Conservation (phyloP, 53 echinoderm and acorn worm genomes). For the Holothuria scabra region DNA sequence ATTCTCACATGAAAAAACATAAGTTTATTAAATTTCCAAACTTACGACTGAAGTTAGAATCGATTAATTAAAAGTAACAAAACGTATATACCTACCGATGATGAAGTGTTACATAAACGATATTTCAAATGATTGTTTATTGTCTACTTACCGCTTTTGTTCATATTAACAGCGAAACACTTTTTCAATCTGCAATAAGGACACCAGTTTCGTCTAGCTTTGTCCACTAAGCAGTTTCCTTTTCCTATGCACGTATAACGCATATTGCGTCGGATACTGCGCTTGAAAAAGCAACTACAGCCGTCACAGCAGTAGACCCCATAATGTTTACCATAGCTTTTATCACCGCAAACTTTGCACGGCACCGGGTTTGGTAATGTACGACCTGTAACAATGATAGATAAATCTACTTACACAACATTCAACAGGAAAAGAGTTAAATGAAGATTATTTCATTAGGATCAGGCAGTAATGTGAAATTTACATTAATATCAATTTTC, state of each 20-base stretch:
- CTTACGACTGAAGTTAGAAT: too few relatives aligned
- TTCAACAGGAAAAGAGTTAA: too few relatives aligned
- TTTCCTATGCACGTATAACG: constrained; percentile 97
- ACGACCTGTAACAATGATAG: constrained; percentile 61
- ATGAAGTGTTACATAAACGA: too few relatives aligned
- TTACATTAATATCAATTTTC: too few relatives aligned
- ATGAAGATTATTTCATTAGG: too few relatives aligned
- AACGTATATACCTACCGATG: too few relatives aligned
- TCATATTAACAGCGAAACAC: constrained; percentile 98
- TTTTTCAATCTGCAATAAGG: constrained; percentile 95
- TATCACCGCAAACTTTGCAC: constrained; percentile 93
- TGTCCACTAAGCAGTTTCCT: constrained; percentile 95
- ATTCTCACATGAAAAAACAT: too few relatives aligned
- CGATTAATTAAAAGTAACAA: too few relatives aligned
- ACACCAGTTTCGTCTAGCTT: constrained; percentile 96
- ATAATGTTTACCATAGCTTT: constrained; percentile 99
- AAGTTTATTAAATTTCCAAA: too few relatives aligned
- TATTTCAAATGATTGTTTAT: too few relatives aligned
- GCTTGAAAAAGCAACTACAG: constrained; percentile 97
- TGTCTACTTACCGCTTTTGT: constrained; percentile 82
- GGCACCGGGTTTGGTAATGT: constrained; percentile 95
- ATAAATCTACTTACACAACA: neutral
- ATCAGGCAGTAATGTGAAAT: too few relatives aligned
- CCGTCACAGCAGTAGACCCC: constrained; percentile 99
- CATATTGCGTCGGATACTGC: constrained; percentile 96